Percentiles rank a stretch among this genome's conserved stretches.
These are phyloP conservation scores for Pteruthius melanotis DNA, from an alignment of 2,113 vertebrate species.

Conservation along the genomic window DNA sequence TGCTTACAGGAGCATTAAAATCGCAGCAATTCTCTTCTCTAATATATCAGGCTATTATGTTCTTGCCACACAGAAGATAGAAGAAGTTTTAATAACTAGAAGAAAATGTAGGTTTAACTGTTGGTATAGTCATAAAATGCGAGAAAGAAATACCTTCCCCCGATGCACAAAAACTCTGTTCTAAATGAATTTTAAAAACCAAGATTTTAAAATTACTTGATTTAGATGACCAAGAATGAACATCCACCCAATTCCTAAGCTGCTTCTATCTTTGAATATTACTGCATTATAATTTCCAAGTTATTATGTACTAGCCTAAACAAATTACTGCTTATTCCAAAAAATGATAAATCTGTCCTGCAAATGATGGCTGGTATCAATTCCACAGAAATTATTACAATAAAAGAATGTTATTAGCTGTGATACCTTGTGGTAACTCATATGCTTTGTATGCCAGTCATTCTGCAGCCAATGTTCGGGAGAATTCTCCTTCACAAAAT, in stretches of 20 bases:
- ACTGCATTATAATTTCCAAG: neutral
- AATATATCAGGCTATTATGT: neutral
- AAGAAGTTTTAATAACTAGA: neutral
- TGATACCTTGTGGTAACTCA: conserved; percentile 96
- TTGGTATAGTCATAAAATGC: neutral
- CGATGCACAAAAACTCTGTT: neutral
- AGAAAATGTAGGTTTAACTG: neutral
- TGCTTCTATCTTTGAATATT: neutral
- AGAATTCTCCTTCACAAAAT: conserved; percentile 98
- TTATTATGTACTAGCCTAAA: neutral
- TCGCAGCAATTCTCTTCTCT: neutral
- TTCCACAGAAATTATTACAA: neutral
- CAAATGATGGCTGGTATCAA: neutral
- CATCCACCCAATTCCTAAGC: neutral
- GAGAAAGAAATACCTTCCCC: neutral
- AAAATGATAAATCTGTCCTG: neutral
- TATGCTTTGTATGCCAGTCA: conserved; percentile 99
- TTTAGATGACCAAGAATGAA: neutral
- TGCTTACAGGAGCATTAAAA: neutral
- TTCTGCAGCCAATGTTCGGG: conserved; percentile 99
- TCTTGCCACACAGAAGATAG: neutral
- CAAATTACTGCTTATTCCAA: neutral
- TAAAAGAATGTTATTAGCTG: neutral
- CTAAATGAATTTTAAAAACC: neutral
- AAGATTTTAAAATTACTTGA: neutral